phyloP scores from a whole-genome alignment of 1,140 invertebrate genomes.

The Formica selysi region DNA sequence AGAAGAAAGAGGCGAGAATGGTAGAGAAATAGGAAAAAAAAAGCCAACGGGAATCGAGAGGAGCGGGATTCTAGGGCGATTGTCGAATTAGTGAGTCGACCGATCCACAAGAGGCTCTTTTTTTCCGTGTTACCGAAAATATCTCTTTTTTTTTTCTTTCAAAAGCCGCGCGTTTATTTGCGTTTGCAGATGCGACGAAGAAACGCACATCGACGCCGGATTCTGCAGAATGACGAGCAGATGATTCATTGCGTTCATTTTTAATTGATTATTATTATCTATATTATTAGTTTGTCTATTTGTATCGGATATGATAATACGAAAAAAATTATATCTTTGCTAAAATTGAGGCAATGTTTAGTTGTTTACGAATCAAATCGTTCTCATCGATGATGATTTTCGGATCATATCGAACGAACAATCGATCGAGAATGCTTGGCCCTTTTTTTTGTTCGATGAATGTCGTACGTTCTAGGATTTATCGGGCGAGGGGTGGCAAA shows the following conservation, averaged over 20 bases:
- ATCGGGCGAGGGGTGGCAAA: constrained; percentile 27
- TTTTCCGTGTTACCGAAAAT: constrained; percentile 38
- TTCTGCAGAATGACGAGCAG: not conserved
- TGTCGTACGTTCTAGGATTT: constrained; percentile 8
- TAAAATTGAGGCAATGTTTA: not conserved
- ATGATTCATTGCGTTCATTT: not conserved
- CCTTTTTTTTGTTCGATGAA: constrained; percentile 33
- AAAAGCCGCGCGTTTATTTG: not conserved
- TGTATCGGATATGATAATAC: not conserved
- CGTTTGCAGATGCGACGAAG: constrained; percentile 4
- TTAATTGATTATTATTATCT: not conserved
- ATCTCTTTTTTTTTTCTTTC: constrained; percentile 21
- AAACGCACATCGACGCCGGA: not conserved
- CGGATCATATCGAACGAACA: not conserved
- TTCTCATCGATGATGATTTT: constrained; percentile 8
- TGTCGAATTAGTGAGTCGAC: constrained; percentile 60
- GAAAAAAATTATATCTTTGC: not conserved
- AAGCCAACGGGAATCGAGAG: constrained; percentile 36
- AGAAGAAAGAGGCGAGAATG: not conserved
- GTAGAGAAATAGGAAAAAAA: not conserved
- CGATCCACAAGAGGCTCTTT: constrained; percentile 43
- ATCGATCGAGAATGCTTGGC: not conserved
- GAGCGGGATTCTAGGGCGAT: constrained; percentile 48
- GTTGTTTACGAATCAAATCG: not conserved
- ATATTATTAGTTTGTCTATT: not conserved